Evolutionary conservation across 1,140 invertebrate genomes (phyloP), one percentile per base, ranked within the genome.

Genomic region (Lepidurus packardi): DNA sequence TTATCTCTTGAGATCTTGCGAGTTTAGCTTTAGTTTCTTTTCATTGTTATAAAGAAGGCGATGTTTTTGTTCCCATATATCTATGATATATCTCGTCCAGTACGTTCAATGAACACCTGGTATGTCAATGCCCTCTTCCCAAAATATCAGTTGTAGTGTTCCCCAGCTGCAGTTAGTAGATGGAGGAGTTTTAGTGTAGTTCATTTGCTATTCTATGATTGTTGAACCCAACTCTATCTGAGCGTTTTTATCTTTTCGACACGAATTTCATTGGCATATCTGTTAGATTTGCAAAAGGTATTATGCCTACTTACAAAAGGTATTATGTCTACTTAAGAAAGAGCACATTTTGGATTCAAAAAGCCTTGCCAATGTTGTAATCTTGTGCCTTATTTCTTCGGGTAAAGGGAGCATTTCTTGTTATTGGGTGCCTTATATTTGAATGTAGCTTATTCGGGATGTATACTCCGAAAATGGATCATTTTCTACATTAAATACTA

Each of bases 41-140:
- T 73, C 21, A 73, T 65, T 25, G 53, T 13, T 21, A 65, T 65
- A 21, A n/a, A 65, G n/a, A 65, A 24, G 76, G 76, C 75, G 76
- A 78, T 80, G 79, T 79, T 79, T 76, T 92, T 90, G 90, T 90
- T 92, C 92, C 92, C 92, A 93, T 94, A 94, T 94, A 94, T 94
- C 93, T 93, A 94, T 94, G 93, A 94, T 94, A 94, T 94, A 94
- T 93, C 90, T 90, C 87, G 88, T 86, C 86, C 86, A 86, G 92
- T 94, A 94, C 91, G 93, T 94, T 94, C 92, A 92, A 92, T 94
- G 92, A 94, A 94, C 93, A 88, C 77, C 79, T 76, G 78, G 53
- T 65, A 65, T 65, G 53, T 65, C 53, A 65, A 65, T 65, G 53
- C 53, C 53, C 53, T 21, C 1, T 65, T 65, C 21, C 13, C 53